Evolutionary conservation across 2,113 vertebrate genomes (phyloP).

Genomic region (Vicugna pacos): DNA sequence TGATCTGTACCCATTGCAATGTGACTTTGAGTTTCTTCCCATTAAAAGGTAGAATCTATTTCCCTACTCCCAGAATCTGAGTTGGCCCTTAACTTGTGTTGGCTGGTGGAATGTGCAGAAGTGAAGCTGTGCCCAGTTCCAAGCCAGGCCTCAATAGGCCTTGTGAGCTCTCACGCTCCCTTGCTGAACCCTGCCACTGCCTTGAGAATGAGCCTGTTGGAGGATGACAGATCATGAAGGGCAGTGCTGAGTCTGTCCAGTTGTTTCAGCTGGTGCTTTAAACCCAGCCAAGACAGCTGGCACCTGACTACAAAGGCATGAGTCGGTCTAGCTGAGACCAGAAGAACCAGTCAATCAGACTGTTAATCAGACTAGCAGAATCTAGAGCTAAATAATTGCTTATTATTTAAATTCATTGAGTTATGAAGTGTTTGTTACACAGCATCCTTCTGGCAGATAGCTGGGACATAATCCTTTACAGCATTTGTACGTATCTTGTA

Average conservation of each 20-base stretch:
- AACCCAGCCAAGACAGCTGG: neutral
- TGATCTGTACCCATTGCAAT: neutral
- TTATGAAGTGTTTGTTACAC: neutral
- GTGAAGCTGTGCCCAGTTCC: neutral
- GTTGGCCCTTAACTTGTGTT: neutral
- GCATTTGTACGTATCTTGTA: neutral
- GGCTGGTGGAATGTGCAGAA: neutral
- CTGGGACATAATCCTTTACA: neutral
- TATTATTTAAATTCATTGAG: constrained; percentile 7
- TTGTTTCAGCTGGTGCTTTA: neutral
- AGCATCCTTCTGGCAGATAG: neutral
- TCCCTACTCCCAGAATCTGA: neutral
- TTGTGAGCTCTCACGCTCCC: neutral
- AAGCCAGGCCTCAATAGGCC: neutral
- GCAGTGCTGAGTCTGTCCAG: neutral
- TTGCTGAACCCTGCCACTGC: neutral
- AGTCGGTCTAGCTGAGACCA: neutral
- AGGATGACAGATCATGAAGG: neutral
- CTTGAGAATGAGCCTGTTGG: neutral
- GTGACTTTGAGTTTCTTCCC: neutral
- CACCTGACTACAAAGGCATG: neutral
- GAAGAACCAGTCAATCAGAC: neutral
- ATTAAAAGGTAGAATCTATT: neutral
- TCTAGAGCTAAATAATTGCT: neutral
- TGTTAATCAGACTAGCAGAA: neutral